Base-by-base conservation (phyloP, 1,140 invertebrate genomes). In the Luehdorfia chinensis region DNA sequence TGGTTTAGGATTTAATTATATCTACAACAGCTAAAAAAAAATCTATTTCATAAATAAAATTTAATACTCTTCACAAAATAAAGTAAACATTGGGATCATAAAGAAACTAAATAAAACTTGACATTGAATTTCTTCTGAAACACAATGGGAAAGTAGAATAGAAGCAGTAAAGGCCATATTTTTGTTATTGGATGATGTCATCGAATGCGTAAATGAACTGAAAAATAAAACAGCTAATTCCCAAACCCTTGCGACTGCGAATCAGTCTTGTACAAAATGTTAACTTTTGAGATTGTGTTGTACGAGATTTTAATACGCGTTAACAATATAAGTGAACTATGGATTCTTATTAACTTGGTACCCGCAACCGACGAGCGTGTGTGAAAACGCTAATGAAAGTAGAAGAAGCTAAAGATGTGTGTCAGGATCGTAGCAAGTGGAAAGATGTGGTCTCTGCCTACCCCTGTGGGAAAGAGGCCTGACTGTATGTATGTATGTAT, bases 321-420 rank as follows among this genome's bases (percentile, higher is more conserved):
- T 50, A 61, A 68, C 61, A 51, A 50, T 0, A 59, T 62, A 65
- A 68, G 54, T 50, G 55, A 61, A 56, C 28, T 64, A 55, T 64
- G 3, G 3, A 21, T 21, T 21, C n/a, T n/a, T n/a, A n/a, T n/a
- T n/a, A 21, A n/a, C n/a, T n/a, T n/a, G n/a, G n/a, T n/a, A n/a
- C n/a, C n/a, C n/a, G n/a, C n/a, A n/a, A n/a, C n/a, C n/a, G n/a
- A n/a, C n/a, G n/a, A n/a, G n/a, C n/a, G n/a, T n/a, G n/a, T n/a
- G n/a, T n/a, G n/a, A n/a, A n/a, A n/a, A n/a, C n/a, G n/a, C n/a
- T n/a, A n/a, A n/a, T n/a, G n/a, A n/a, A n/a, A n/a, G n/a, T n/a
- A n/a, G n/a, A n/a, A n/a, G n/a, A n/a, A n/a, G n/a, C n/a, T n/a
- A n/a, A n/a, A n/a, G n/a, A n/a, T n/a, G n/a, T n/a, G n/a, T n/a